Evolutionary conservation across 2,797 vertebrate species (phyloP).

Genomic region (Hydrolagus colliei): DNA sequence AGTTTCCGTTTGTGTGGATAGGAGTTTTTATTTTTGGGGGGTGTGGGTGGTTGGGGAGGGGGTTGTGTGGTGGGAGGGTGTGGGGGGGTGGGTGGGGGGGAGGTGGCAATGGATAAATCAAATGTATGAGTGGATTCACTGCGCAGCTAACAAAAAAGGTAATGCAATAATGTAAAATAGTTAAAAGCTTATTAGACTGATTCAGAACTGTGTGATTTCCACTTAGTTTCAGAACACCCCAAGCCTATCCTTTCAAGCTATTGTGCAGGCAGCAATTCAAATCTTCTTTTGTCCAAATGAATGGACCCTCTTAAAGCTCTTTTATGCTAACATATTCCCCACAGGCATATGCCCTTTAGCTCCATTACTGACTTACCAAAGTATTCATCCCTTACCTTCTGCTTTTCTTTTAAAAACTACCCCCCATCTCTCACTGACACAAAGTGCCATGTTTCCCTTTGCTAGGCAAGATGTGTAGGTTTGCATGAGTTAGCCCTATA

Average conservation of each 20-base stretch:
- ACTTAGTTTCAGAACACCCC: conserved; percentile 85
- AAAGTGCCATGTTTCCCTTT: conserved; percentile 54
- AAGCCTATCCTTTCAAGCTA: conserved; percentile 89
- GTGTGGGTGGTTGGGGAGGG: neutral
- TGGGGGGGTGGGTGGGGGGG: neutral
- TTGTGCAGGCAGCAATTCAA: conserved; percentile 87
- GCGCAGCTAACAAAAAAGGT: conserved; percentile 47
- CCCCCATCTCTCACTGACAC: conserved; percentile 74
- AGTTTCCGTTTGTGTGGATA: neutral
- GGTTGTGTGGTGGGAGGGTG: no score
- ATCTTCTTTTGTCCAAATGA: conserved; percentile 83
- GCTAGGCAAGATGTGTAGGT: conserved; percentile 37
- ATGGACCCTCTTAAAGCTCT: conserved; percentile 83
- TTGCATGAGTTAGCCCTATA: conserved; percentile 45
- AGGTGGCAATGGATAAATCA: conserved; percentile 26
- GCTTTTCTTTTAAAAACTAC: conserved; percentile 69
- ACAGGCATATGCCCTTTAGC: conserved; percentile 87
- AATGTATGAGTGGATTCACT: conserved; percentile 20
- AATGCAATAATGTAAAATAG: conserved; percentile 79
- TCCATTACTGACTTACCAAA: conserved; percentile 94
- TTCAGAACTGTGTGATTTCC: conserved; percentile 86
- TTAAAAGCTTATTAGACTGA: conserved; percentile 91
- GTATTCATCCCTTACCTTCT: conserved; percentile 89
- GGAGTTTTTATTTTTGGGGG: conserved; percentile 22
- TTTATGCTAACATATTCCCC: conserved; percentile 79